These are phyloP conservation scores for Hapalemur alaotrensis DNA, from an alignment of 2,797 vertebrate genomes.

Conservation along the genomic window DNA sequence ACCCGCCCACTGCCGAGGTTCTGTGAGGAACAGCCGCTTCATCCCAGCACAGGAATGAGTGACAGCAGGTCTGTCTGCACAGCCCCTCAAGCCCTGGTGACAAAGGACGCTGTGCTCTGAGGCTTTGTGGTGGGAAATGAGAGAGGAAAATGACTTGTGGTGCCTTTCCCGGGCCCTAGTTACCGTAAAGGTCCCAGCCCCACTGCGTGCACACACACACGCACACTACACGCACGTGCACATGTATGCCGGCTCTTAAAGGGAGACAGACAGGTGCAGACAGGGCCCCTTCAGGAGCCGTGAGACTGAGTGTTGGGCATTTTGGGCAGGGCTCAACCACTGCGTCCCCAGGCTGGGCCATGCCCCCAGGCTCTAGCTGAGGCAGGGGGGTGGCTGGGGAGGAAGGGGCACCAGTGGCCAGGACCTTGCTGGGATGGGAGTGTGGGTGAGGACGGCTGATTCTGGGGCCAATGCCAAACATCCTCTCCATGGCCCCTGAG, in stretches of 20 bases:
- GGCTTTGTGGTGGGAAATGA: background rate
- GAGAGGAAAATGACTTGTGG: background rate
- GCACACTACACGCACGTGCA: fast-evolving
- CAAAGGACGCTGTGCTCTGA: background rate
- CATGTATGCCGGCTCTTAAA: background rate
- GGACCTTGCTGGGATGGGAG: background rate
- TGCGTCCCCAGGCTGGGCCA: background rate
- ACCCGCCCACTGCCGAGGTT: background rate
- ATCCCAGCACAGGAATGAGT: background rate
- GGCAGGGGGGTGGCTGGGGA: background rate
- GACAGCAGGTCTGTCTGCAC: background rate
- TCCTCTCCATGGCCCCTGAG: background rate
- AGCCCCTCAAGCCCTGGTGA: background rate
- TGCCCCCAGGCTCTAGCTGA: background rate
- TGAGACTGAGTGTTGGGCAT: background rate
- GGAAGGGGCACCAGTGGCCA: background rate
- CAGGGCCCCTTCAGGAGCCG: background rate
- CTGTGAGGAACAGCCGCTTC: background rate
- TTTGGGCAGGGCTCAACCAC: too few species aligned
- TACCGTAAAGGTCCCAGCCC: background rate
- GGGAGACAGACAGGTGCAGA: background rate
- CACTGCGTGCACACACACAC: too few species aligned
- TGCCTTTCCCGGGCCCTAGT: background rate
- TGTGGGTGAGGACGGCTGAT: background rate
- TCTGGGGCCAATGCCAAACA: background rate